Evolutionary conservation across 2,888 invertebrate species (phyloP), one percentile per base, ranked within the genome.

Genomic region (Orgyia antiqua): DNA sequence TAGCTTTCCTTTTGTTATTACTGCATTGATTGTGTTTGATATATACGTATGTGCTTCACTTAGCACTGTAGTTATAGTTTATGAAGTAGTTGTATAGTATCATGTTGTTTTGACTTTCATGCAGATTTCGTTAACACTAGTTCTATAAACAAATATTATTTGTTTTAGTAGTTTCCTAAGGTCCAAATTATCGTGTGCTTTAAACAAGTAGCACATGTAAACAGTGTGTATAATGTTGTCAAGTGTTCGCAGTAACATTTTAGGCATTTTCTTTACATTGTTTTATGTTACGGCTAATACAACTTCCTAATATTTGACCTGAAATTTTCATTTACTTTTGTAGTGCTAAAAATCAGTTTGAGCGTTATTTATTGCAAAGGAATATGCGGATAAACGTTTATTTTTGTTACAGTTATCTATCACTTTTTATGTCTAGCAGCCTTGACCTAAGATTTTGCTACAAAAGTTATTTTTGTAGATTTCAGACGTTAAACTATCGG

Each of bases 31-130:
- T 44, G 31, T 29, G 26, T 60, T 58, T 32, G 48, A 51, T 53
- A 59, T 64, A 63, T 61, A 61, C n/a, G 51, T 58, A 55, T 67
- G 64, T 61, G 62, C 64, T 64, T 54, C 56, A 55, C 42, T 51
- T 59, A 52, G 25, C 27, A 39, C 23, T 23, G 2, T 8, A 10
- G 4, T 21, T 21, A 10, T 21, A 21, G 19, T 8, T 2, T 8
- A n/a, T 9, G 1, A 20, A 1, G n/a, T 20, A 5, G 3, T 20
- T n/a, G 20, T 20, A 20, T n/a, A 9, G 9, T 2, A 20, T 20
- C 6, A 20, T 20, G 9, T 9, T 20, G 20, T n/a, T 20, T 20
- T 3, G 20, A 9, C 11, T 21, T 10, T 29, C 9, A 24, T 24
- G 19, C 15, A 25, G 17, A 17, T 23, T 24, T 12, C 25, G 20